A percentile compares a stretch with the other conserved stretches of the same genome.
Evolutionary conservation across 2,113 vertebrate species (phyloP).

Genomic region (Progne subis): DNA sequence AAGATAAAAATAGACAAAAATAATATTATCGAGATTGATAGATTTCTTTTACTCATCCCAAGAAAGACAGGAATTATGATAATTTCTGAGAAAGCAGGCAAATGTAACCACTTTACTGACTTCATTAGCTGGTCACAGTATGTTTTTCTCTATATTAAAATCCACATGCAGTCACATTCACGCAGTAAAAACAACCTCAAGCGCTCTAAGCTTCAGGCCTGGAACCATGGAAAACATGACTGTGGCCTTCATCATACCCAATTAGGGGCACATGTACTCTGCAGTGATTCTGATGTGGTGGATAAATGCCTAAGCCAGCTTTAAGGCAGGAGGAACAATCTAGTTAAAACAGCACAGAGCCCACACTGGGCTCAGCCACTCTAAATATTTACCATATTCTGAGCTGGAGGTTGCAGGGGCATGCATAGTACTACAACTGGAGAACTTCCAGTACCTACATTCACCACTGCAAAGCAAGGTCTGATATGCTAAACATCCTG

Average conservation of each 20-base stretch:
- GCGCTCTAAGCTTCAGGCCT: neutral
- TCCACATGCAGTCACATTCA: neutral
- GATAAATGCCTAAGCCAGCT: conserved; percentile 21
- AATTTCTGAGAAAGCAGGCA: neutral
- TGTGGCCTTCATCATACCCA: conserved; percentile 31
- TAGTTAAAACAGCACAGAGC: conserved; percentile 41
- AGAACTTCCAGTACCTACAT: conserved; percentile 42
- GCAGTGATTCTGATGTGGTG: neutral
- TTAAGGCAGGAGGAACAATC: conserved; percentile 25
- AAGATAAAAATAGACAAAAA: neutral
- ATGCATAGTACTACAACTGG: neutral
- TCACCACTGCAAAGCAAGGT: neutral
- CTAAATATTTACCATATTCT: conserved; percentile 55
- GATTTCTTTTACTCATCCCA: neutral
- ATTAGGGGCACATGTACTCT: neutral
- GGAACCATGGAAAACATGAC: conserved; percentile 46
- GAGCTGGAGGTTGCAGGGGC: conserved; percentile 5
- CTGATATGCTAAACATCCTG: neutral
- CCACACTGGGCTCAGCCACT: neutral
- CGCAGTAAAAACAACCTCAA: conserved; percentile 36
- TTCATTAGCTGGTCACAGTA: neutral
- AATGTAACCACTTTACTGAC: neutral
- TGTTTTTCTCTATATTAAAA: conserved; percentile 27
- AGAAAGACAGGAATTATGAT: neutral
- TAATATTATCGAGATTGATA: neutral